phyloP scores from a whole-genome alignment of 2,888 invertebrate species.

The Odontocolon sp. region DNA sequence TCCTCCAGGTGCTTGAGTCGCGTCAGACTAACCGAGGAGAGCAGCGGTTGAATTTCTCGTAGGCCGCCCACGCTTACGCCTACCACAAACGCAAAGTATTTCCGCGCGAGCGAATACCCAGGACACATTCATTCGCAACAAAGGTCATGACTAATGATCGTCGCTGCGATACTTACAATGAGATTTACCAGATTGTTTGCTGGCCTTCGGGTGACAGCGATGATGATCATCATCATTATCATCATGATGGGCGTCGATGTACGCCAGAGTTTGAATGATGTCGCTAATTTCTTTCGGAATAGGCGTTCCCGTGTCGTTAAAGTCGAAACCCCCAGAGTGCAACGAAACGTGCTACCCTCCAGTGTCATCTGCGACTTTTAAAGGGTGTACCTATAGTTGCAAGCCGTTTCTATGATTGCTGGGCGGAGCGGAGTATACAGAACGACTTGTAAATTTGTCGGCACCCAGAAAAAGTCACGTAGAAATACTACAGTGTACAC shows the following conservation, averaged over 20 bases:
- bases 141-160: slow-evolving; percentile 75
- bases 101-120: background rate
- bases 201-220: slow-evolving; percentile 1
- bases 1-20: slow-evolving; percentile 69
- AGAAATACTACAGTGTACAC: no score
- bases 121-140: slow-evolving; percentile 65
- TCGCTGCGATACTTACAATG: slow-evolving; percentile 63
- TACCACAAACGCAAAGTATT: slow-evolving; percentile 59
- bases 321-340: background rate
- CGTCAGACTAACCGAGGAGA: slow-evolving; percentile 14
- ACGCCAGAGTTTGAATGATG: slow-evolving; percentile 57
- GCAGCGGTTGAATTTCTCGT: slow-evolving; percentile 47
- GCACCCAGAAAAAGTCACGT: slow-evolving; percentile 46
- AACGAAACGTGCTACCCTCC: background rate
- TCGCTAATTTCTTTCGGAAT: slow-evolving; percentile 65
- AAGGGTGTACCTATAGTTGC: slow-evolving; percentile 33
- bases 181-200: slow-evolving; percentile 60
- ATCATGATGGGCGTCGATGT: slow-evolving; percentile 37
- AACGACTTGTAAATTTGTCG: slow-evolving; percentile 57
- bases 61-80: slow-evolving; percentile 69
- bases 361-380: slow-evolving; percentile 35
- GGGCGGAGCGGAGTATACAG: slow-evolving; percentile 42
- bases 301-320: slow-evolving; percentile 42
- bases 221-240: slow-evolving; percentile 44
- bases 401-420: slow-evolving; percentile 55